A percentile compares a stretch with the other conserved stretches of the same genome.
These are phyloP conservation scores for Burhinus oedicnemus DNA, from an alignment of 2,113 vertebrate genomes.

Conservation along the genomic window DNA sequence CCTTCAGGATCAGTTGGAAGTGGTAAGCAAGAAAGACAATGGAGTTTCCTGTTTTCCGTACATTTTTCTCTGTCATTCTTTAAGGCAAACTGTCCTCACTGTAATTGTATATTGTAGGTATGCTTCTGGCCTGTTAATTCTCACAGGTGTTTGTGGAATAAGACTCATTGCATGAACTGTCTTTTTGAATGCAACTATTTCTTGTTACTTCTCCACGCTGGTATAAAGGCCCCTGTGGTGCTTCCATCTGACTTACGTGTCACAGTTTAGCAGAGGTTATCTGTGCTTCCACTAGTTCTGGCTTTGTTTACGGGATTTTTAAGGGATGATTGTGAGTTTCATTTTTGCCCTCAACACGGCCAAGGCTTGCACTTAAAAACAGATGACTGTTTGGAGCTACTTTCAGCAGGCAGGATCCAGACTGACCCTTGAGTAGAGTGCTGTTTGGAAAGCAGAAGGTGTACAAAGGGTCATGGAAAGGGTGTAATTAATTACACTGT, in stretches of 20 bases:
- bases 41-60: neutral
- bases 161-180: neutral
- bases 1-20: constrained; percentile 77
- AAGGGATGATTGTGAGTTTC: neutral
- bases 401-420: neutral
- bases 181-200: neutral
- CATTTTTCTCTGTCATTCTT: neutral
- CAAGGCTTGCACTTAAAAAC: neutral
- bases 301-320: neutral
- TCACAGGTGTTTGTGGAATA: neutral
- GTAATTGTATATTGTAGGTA: accelerated
- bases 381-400: neutral
- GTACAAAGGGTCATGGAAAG: neutral
- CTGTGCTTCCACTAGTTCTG: neutral
- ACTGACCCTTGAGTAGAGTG: neutral
- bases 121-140: neutral
- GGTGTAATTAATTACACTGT: neutral
- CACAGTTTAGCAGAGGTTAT: neutral
- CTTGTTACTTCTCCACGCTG: neutral
- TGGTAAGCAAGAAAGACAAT: constrained; percentile 54
- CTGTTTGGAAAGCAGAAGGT: neutral
- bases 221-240: neutral
- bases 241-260: neutral
- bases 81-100: neutral
- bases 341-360: neutral